Evolutionary conservation across 23 tunicate genomes (phyloP).

Genomic region (Oikopleura albicans): DNA sequence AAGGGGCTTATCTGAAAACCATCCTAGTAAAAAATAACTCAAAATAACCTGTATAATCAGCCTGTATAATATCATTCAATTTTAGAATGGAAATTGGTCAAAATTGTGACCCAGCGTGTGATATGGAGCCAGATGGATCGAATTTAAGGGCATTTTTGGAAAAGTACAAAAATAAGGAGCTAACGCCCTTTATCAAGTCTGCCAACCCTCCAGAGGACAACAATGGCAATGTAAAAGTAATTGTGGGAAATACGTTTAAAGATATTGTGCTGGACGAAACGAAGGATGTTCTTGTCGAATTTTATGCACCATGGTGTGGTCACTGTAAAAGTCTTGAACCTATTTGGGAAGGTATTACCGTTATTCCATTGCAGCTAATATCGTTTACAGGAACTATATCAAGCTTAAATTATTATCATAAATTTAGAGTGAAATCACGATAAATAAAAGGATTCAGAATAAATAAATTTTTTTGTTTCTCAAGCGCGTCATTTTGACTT

Average conservation of each 20-base stretch:
- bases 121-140: constrained; percentile 1
- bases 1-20: too few relatives aligned
- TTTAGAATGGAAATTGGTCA: constrained; percentile 3
- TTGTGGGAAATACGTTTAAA: neutral
- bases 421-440: too few relatives aligned
- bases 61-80: too few relatives aligned
- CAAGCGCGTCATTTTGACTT: too few relatives aligned
- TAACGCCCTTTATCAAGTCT: neutral
- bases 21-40: too few relatives aligned
- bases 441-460: too few relatives aligned
- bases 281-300: constrained; percentile 30
- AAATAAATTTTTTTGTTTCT: too few relatives aligned
- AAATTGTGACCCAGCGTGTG: neutral
- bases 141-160: neutral
- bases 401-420: too few relatives aligned
- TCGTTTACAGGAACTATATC: too few relatives aligned
- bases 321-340: constrained; percentile 56
- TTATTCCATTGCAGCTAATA: too few relatives aligned
- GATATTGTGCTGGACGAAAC: neutral
- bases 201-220: neutral
- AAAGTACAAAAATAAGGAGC: neutral
- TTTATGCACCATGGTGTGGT: constrained; percentile 99
- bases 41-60: too few relatives aligned
- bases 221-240: neutral
- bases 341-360: constrained; percentile 29